phyloP scores from a whole-genome alignment of 2,797 vertebrate species.

The Helarctos malayanus region DNA sequence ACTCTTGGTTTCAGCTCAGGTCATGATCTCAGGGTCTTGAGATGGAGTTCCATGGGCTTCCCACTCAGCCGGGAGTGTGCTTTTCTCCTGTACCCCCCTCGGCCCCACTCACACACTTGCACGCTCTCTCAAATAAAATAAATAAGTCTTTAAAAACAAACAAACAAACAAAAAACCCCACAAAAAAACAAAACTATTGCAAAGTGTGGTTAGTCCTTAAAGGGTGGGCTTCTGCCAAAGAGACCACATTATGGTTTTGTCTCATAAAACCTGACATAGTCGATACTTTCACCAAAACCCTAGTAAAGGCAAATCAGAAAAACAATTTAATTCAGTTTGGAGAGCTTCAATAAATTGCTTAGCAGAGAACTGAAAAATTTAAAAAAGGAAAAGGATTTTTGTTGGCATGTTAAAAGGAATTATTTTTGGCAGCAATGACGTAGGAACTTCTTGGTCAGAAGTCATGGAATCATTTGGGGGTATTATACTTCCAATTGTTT shows the following conservation, averaged over 20 bases:
- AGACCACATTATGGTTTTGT: neutral
- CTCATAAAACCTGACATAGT: neutral
- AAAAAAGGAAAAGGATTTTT: neutral
- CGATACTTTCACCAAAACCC: conserved; percentile 2
- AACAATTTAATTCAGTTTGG: neutral
- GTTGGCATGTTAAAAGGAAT: neutral
- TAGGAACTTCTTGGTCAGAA: neutral
- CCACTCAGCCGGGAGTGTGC: neutral
- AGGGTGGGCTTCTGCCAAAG: neutral
- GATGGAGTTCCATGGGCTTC: neutral
- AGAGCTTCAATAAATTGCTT: neutral
- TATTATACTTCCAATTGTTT: neutral
- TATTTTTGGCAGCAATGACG: neutral
- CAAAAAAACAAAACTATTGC: neutral
- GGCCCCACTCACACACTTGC: neutral
- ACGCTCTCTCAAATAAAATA: neutral
- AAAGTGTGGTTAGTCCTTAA: neutral
- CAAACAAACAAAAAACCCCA: too few relatives aligned
- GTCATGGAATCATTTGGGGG: neutral
- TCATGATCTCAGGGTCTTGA: neutral
- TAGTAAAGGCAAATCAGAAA: neutral
- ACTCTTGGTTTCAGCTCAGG: neutral
- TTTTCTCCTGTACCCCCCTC: neutral
- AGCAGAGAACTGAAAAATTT: neutral
- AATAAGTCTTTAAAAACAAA: neutral